These are phyloP conservation scores for Aurelia aurita DNA, from an alignment of 30 jellyfish, hydroid and myxozoan species.

Conservation along the genomic window DNA sequence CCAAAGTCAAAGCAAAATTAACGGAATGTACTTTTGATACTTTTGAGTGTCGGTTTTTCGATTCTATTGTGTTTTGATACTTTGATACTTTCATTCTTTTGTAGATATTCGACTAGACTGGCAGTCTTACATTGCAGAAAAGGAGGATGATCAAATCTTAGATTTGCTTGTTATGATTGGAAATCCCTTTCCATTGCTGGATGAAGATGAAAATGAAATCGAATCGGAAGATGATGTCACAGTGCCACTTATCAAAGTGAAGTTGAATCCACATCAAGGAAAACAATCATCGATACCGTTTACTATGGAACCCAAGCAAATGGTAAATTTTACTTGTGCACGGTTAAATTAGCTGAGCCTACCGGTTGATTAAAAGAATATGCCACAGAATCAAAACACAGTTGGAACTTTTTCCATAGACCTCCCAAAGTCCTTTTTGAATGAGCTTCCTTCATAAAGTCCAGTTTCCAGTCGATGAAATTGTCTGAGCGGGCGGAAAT, in stretches of 20 bases:
- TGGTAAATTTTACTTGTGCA: constrained; percentile 40
- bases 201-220: constrained; percentile 66
- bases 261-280: constrained; percentile 83
- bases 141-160: constrained; percentile 62
- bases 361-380: too few relatives aligned
- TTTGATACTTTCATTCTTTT: not conserved
- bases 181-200: constrained; percentile 82
- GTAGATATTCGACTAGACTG: constrained; percentile 92
- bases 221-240: constrained; percentile 43
- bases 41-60: too few relatives aligned
- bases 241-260: constrained; percentile 71
- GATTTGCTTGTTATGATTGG: constrained; percentile 89
- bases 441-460: too few relatives aligned
- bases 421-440: too few relatives aligned
- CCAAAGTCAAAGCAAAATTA: too few relatives aligned
- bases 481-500: too few relatives aligned
- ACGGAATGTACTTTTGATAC: too few relatives aligned
- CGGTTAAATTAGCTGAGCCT: too few relatives aligned
- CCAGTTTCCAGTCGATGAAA: too few relatives aligned
- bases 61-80: not conserved
- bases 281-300: constrained; percentile 56
- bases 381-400: too few relatives aligned
- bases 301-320: constrained; percentile 69
- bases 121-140: constrained; percentile 77
- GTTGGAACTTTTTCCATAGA: too few relatives aligned